Base-by-base conservation (phyloP, 2,888 invertebrate species). In the Steinernema scapterisci region DNA sequence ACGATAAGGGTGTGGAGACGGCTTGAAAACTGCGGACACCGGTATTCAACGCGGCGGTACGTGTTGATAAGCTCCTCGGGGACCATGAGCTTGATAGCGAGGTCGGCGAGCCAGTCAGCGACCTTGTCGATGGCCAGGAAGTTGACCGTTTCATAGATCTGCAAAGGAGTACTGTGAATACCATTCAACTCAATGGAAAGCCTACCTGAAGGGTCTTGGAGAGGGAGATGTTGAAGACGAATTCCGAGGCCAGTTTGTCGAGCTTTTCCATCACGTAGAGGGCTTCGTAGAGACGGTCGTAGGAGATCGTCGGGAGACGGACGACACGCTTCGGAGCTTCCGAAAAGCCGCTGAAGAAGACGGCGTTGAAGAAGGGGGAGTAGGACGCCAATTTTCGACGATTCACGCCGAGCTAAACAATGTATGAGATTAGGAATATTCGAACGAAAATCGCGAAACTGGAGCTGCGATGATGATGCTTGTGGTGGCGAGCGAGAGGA, bases 301-400 rank as follows among this genome's bases (percentile, higher is more conserved):
- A 63, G 25, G 16, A 13, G 31, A 63, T 11, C 2, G 31, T 2
- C 16, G 63, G 63, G 31, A 63, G 63, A 1, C 63, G 63, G 16
- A 63, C 63, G 27, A 27, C 63, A 9, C 63, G 31, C 63, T 27
- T 63, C 6, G 16, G 31, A 16, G 63, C 1, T 25, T 63, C 63
- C 16, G 23, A 25, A 31, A 31, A 63, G 16, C 63, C 63, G 11
- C 25, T 31, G 19, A 63, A 63, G 63, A 63, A 63, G 16, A 27
- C 63, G 2, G 63, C 63, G 31, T 38, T 63, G 31, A 63, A 63
- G 63, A 63, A 63, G 9, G 63, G 63, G 31, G 63, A 63, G 27
- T 63, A 27, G 2, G 63, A 25, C 16, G 63, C 63, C 16, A 63
- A 27, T 19, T 27, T 63, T 16, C 63, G 27, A 11, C 63, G 63